phyloP scores from a whole-genome alignment of 92 coral and sea anemone genomes.

The Metridium senile region DNA sequence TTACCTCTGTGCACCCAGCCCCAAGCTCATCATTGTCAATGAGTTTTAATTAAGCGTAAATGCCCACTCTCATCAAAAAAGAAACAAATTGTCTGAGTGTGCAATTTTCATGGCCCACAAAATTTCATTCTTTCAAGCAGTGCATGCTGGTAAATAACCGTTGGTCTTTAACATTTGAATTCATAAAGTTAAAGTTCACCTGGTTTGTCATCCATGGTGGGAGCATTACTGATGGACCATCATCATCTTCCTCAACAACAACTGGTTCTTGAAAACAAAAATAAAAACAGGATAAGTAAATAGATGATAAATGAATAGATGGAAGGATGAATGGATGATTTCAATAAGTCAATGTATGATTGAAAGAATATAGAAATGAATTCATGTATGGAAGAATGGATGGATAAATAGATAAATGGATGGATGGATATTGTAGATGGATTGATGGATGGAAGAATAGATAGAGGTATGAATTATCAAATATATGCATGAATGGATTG shows the following conservation, averaged over 20 bases:
- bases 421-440: neutral
- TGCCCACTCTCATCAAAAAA: too few species aligned
- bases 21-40: too few species aligned
- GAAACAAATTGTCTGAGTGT: too few species aligned
- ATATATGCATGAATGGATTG: neutral
- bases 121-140: too few species aligned
- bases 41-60: too few species aligned
- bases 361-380: neutral
- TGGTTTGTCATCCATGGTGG: conserved; percentile 63
- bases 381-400: neutral
- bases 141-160: too few species aligned
- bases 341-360: neutral
- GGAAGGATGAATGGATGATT: too few species aligned
- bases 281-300: neutral
- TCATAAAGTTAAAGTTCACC: too few species aligned
- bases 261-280: conserved; percentile 4
- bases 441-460: neutral
- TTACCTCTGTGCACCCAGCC: too few species aligned
- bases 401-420: neutral
- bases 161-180: too few species aligned
- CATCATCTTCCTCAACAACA: conserved; percentile 57
- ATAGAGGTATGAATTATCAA: neutral
- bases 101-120: too few species aligned
- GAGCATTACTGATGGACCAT: conserved; percentile 91
- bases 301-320: neutral